phyloP scores from a whole-genome alignment of 2,797 vertebrate genomes.

The Allobates femoralis region DNA sequence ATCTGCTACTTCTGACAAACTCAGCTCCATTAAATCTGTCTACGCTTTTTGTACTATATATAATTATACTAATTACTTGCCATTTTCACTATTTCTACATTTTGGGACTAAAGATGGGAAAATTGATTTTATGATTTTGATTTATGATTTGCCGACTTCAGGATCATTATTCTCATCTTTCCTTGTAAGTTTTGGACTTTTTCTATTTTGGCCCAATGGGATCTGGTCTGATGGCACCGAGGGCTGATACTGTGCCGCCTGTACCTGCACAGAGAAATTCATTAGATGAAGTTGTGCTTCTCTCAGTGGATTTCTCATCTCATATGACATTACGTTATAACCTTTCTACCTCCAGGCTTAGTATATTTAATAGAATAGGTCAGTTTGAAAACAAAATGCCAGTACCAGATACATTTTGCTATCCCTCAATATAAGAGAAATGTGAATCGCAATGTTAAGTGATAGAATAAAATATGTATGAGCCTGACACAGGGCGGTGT shows the following conservation, averaged over 20 bases:
- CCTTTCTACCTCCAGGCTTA: neutral
- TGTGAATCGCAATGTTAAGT: neutral
- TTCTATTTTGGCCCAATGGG: too few relatives aligned
- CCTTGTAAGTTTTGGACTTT: neutral
- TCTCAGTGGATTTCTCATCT: neutral
- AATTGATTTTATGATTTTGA: neutral
- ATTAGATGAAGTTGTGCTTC: neutral
- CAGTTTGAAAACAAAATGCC: neutral
- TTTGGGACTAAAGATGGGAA: neutral
- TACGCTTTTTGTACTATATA: neutral
- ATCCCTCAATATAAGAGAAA: neutral
- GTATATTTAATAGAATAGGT: neutral
- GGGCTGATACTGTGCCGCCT: neutral
- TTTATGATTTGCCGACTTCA: neutral
- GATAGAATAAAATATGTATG: conserved; percentile 8
- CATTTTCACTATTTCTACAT: neutral
- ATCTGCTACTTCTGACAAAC: neutral
- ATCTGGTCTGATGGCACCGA: too few relatives aligned
- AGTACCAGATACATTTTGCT: neutral
- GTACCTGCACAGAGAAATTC: neutral
- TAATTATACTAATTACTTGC: neutral
- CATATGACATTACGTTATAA: neutral
- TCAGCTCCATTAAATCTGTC: neutral
- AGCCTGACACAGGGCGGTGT: neutral
- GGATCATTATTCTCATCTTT: too few relatives aligned